These are phyloP conservation scores for Lasioglossum malachurum DNA, from an alignment of 2,888 invertebrate genomes.

Conservation along the genomic window DNA sequence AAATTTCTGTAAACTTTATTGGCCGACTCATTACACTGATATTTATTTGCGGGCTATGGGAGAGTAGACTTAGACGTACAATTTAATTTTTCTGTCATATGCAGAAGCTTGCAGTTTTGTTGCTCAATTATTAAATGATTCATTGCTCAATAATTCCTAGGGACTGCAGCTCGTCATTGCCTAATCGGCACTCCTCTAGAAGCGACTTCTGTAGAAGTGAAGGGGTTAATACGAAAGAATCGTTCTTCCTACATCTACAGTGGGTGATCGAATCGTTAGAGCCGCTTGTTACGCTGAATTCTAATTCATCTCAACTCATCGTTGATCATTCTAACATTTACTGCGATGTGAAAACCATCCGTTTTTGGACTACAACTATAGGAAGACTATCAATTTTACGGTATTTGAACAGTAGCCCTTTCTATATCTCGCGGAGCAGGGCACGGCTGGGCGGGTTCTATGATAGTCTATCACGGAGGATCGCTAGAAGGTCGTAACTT, in stretches of 20 bases:
- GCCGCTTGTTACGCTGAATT: too few relatives aligned
- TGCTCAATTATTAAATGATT: neutral
- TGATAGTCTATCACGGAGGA: neutral
- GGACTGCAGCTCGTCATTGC: neutral
- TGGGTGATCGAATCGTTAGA: too few relatives aligned
- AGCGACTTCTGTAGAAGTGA: neutral
- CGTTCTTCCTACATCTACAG: too few relatives aligned
- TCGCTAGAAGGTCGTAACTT: conserved; percentile 19
- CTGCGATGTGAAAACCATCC: neutral
- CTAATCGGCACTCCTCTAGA: neutral
- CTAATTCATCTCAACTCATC: neutral
- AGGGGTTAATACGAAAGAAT: neutral
- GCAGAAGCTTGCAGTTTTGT: neutral
- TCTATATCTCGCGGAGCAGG: neutral
- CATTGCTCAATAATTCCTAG: neutral
- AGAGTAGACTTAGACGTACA: neutral
- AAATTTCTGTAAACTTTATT: neutral
- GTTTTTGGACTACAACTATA: neutral
- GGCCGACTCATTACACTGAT: neutral
- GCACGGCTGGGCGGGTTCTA: neutral
- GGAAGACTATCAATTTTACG: conserved; percentile 1
- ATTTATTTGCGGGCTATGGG: neutral
- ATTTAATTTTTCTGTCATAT: neutral
- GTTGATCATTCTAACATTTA: neutral
- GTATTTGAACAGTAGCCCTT: neutral